Evolutionary conservation across 2,888 invertebrate genomes (phyloP).

Genomic region (Volucella bombylans): DNA sequence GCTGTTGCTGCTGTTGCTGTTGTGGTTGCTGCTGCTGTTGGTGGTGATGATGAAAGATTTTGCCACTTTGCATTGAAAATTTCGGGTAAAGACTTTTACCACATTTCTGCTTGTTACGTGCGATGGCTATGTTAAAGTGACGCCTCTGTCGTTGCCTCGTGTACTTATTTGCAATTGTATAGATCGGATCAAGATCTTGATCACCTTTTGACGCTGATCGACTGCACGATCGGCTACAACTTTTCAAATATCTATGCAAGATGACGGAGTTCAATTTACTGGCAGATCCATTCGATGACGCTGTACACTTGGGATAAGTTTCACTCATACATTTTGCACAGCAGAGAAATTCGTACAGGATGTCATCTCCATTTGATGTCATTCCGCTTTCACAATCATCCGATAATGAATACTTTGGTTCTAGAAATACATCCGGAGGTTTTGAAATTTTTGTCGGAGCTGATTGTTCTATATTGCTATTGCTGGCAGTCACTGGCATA

Average conservation of each 20-base stretch:
- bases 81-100: conserved; percentile 76
- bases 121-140: conserved; percentile 76
- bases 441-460: conserved; percentile 41
- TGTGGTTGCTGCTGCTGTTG: conserved; percentile 38
- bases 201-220: conserved; percentile 24
- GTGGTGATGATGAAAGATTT: conserved; percentile 79
- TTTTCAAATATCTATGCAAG: conserved; percentile 78
- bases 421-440: conserved; percentile 74
- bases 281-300: conserved; percentile 42
- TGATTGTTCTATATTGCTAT: conserved; percentile 54
- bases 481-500: conserved; percentile 78
- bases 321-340: conserved; percentile 83
- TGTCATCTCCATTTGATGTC: conserved; percentile 76
- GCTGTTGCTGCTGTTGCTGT: conserved; percentile 52
- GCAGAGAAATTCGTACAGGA: conserved; percentile 82
- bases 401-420: conserved; percentile 80
- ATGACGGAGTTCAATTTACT: conserved; percentile 72
- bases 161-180: conserved; percentile 81
- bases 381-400: conserved; percentile 43
- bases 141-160: conserved; percentile 78
- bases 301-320: conserved; percentile 70
- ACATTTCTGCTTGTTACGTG: conserved; percentile 77
- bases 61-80: conserved; percentile 81
- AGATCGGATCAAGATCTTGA: conserved; percentile 78
- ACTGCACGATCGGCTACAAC: conserved; percentile 72